Conservation (phyloP, 1,140 invertebrate genomes). For the Dufourea novaeangliae region DNA sequence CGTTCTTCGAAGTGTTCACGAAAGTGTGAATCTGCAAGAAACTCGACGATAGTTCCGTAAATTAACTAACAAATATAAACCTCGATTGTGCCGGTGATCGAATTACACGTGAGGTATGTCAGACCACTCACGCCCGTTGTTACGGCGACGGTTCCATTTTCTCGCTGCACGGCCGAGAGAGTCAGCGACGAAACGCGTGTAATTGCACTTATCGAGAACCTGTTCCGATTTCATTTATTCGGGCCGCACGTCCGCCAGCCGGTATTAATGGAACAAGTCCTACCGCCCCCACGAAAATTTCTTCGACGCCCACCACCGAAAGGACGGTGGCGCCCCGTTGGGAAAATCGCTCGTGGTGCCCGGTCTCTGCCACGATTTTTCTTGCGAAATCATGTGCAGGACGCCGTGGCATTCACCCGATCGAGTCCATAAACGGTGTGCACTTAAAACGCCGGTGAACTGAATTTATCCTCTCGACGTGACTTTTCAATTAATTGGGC, state of each 20-base stretch:
- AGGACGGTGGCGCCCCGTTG: conserved; percentile 26
- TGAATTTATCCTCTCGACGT: not conserved
- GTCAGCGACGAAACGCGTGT: not conserved
- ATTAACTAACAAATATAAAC: no score
- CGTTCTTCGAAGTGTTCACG: no score
- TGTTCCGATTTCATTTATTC: conserved; percentile 29
- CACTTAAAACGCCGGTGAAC: not conserved
- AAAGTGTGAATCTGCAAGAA: no score
- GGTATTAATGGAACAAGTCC: conserved; percentile 22
- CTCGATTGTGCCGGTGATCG: no score
- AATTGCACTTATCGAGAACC: not conserved
- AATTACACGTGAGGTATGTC: no score
- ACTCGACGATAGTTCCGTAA: no score
- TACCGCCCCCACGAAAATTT: conserved; percentile 26
- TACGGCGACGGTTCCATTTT: no score
- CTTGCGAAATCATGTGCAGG: not conserved
- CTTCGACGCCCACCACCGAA: conserved; percentile 24
- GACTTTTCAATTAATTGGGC: not conserved
- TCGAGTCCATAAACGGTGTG: not conserved
- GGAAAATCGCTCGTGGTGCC: not conserved
- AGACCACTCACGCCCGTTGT: no score
- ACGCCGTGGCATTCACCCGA: no score
- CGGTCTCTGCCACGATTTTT: not conserved
- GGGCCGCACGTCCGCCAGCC: not conserved
- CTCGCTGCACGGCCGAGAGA: no score